Evolutionary conservation across 2,797 vertebrate genomes (phyloP).

Genomic region (Sebastes itinus): DNA sequence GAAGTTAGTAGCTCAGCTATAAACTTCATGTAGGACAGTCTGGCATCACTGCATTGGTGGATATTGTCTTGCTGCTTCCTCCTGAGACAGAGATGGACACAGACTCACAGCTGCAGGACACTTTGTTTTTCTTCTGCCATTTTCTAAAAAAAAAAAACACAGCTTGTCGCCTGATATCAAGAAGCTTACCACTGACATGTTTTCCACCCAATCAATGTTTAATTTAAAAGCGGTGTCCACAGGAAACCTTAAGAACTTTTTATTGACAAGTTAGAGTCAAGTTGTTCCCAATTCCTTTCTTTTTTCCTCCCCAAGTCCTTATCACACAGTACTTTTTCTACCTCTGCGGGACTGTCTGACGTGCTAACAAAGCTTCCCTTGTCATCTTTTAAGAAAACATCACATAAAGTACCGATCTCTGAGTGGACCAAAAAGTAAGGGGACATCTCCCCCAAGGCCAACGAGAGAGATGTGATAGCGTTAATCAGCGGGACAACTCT

Average conservation of each 20-base stretch:
- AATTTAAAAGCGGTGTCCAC: constrained; percentile 13
- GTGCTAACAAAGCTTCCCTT: background rate
- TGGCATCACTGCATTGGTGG: background rate
- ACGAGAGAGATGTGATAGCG: constrained; percentile 43
- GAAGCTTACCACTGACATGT: background rate
- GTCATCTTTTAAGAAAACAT: background rate
- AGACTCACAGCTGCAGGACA: constrained; percentile 2
- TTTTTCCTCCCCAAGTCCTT: background rate
- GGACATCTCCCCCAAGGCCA: background rate
- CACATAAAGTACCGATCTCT: background rate
- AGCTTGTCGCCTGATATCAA: background rate
- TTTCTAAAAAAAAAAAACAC: constrained; percentile 3
- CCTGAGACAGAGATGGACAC: constrained; percentile 24
- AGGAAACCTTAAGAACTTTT: background rate
- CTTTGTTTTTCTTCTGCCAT: background rate
- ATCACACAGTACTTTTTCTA: background rate
- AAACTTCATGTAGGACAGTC: constrained; percentile 8
- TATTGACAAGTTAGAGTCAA: background rate
- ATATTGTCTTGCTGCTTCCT: constrained; percentile 15
- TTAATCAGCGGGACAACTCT: constrained; percentile 75
- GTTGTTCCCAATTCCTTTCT: background rate
- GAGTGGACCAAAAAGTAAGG: constrained; percentile 7
- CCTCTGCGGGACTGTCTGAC: background rate
- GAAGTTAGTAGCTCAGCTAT: constrained; percentile 19
- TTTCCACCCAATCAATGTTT: constrained; percentile 30